These are phyloP conservation scores for Oryzias curvinotus DNA, from an alignment of 2,113 vertebrate species.

Conservation along the genomic window DNA sequence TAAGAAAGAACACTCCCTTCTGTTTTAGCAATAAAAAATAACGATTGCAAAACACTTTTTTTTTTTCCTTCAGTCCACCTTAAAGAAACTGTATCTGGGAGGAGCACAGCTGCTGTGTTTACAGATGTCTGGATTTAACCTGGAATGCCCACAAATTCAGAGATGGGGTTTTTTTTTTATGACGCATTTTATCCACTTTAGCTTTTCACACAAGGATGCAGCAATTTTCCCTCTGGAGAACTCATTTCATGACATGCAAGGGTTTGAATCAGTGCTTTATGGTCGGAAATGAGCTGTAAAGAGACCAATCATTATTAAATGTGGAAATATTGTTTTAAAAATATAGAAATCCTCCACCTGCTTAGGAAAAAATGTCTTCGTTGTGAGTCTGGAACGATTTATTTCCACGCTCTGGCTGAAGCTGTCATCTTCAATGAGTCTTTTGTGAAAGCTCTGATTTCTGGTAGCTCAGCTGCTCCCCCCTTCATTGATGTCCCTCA, in stretches of 20 bases:
- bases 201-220: too few species aligned
- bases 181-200: too few species aligned
- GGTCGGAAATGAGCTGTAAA: too few species aligned
- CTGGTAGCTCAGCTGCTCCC: constrained; percentile 5
- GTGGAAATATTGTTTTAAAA: too few species aligned
- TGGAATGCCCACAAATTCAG: not conserved
- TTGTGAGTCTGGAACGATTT: not conserved
- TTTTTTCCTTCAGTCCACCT: constrained; percentile 1
- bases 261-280: too few species aligned
- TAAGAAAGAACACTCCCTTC: not conserved
- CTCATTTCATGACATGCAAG: too few species aligned
- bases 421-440: constrained; percentile 9
- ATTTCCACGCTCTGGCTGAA: constrained; percentile 12
- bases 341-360: not conserved
- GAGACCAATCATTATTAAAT: too few species aligned
- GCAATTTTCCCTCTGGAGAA: too few species aligned
- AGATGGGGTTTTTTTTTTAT: not conserved
- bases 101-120: constrained; percentile 21
- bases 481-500: constrained; percentile 20
- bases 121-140: constrained; percentile 3
- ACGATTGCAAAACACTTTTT: too few species aligned
- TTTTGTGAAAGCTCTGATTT: constrained; percentile 12
- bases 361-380: not conserved
- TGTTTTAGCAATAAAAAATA: too few species aligned
- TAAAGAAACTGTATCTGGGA: constrained; percentile 1